Conservation (phyloP, 2,888 invertebrate genomes). For the Drosophila phalerata region DNA sequence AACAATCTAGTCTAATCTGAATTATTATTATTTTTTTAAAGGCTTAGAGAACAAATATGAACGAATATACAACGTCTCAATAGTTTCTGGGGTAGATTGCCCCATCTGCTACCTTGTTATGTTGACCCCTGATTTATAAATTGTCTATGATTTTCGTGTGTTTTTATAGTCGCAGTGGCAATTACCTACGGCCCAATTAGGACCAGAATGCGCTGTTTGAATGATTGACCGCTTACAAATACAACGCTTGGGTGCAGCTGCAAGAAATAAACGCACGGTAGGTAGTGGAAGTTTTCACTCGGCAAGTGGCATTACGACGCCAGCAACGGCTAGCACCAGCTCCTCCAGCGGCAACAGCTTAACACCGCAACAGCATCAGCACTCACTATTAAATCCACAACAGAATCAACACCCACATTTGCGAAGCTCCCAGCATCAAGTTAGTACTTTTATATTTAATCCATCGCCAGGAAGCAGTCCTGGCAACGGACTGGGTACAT, state of each 20-base stretch:
- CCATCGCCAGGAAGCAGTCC: constrained; percentile 69
- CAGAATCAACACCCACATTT: constrained; percentile 41
- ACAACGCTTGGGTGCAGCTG: constrained; percentile 83
- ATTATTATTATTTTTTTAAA: too few relatives aligned
- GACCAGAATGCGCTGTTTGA: constrained; percentile 71
- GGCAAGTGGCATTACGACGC: constrained; percentile 67
- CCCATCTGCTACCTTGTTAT: too few relatives aligned
- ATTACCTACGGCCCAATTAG: constrained; percentile 15
- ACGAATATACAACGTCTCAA: too few relatives aligned
- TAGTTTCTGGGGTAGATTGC: too few relatives aligned
- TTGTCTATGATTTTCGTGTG: background rate
- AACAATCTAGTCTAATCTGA: too few relatives aligned
- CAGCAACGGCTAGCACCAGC: constrained; percentile 76
- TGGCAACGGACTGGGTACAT: constrained; percentile 66
- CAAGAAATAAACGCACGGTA: constrained; percentile 75
- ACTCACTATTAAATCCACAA: constrained; percentile 17
- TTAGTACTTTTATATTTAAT: constrained; percentile 76
- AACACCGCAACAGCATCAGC: constrained; percentile 66
- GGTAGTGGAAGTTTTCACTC: constrained; percentile 59
- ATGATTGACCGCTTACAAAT: constrained; percentile 83
- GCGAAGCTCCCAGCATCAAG: constrained; percentile 49
- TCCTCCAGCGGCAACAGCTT: constrained; percentile 75
- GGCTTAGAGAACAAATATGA: too few relatives aligned
- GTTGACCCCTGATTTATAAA: background rate
- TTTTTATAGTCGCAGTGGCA: background rate